Base-by-base conservation (phyloP, 2,888 invertebrate species). In the Oegoconia quadripuncta region DNA sequence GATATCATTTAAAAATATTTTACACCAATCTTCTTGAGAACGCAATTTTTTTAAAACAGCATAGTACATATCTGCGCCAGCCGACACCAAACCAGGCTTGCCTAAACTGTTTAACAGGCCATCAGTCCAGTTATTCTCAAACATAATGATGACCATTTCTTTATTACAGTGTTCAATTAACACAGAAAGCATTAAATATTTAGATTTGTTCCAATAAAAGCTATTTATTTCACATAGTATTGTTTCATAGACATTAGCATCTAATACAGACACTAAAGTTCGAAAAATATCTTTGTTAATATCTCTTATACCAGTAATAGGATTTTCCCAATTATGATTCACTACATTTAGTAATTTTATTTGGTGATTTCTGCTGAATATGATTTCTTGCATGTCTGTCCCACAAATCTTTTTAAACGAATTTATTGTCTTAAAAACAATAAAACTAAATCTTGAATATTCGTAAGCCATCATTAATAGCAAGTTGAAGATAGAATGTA, bases 241-340 rank as follows among this genome's bases (percentile, higher is more conserved):
- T 52, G 15, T 27, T 30, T 50, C 52, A 55, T 59, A 76, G 55
- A 53, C 56, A 22, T 53, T 39, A 28, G 59, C 41, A 50, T 76
- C 59, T 37, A 72, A 33, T 31, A 67, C 51, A 16, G 49, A 56
- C 39, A 84, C 52, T 30, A 71, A 66, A 46, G 57, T 87, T 72
- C 58, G 68, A 53, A 90, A 90, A 44, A 90, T 68, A 9, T 55
- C 62, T 43, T 81, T 77, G 50, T 89, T 90, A 27, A 88, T 69
- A 53, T 89, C 89, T 51, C 88, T 79, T 6, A 90, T 76, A 36
- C 90, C 90, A 41, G 83, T 82, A 7, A 90, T 76, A 14, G 89
- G 88, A 52, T 89, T 91, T 54, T 90, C 90, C 91, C 91, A 91
- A 55, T 91, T 91, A 32, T 90, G 88, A 54, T 88, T 89, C 5